Percentiles rank a stretch among this genome's conserved stretches.
Conservation (phyloP, 2,888 invertebrate genomes). For the Clusia tigrina region DNA sequence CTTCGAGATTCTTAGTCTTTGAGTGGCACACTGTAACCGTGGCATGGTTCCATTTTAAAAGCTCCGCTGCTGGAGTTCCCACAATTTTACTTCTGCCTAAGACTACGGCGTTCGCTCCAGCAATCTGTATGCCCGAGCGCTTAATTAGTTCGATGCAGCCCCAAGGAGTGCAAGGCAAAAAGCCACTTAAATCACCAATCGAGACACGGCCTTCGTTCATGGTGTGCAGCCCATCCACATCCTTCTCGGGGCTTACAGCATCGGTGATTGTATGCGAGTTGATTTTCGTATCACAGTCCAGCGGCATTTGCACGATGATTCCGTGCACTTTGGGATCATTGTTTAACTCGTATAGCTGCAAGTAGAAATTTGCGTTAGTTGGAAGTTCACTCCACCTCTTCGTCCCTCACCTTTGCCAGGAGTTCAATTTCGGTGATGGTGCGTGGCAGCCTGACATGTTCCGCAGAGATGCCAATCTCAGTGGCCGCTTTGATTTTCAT, state of each 20-base stretch:
- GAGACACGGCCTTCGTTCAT: constrained; percentile 93
- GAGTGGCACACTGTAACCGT: constrained; percentile 98
- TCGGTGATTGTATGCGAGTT: constrained; percentile 89
- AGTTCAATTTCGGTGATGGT: constrained; percentile 80
- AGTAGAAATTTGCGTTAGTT: constrained; percentile 1
- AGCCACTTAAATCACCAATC: constrained; percentile 87
- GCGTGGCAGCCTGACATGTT: constrained; percentile 80
- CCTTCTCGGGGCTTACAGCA: constrained; percentile 86
- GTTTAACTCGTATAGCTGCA: constrained; percentile 71
- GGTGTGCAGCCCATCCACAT: constrained; percentile 94
- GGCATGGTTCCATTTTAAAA: constrained; percentile 95
- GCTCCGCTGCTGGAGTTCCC: constrained; percentile 92
- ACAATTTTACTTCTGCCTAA: constrained; percentile 97
- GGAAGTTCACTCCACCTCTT: no score
- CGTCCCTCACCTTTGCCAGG: constrained; percentile 58
- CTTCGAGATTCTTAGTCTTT: constrained; percentile 82
- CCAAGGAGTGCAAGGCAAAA: constrained; percentile 95
- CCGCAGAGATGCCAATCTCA: constrained; percentile 86
- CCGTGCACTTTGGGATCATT: constrained; percentile 86
- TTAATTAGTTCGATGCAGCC: constrained; percentile 87
- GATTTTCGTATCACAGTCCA: constrained; percentile 83
- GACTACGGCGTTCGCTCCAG: constrained; percentile 89
- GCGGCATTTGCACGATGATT: constrained; percentile 95
- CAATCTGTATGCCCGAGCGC: constrained; percentile 77
- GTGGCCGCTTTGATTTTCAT: constrained; percentile 93